Base-by-base conservation (phyloP, 2,113 vertebrate species). In the Phyllopteryx taeniolatus region DNA sequence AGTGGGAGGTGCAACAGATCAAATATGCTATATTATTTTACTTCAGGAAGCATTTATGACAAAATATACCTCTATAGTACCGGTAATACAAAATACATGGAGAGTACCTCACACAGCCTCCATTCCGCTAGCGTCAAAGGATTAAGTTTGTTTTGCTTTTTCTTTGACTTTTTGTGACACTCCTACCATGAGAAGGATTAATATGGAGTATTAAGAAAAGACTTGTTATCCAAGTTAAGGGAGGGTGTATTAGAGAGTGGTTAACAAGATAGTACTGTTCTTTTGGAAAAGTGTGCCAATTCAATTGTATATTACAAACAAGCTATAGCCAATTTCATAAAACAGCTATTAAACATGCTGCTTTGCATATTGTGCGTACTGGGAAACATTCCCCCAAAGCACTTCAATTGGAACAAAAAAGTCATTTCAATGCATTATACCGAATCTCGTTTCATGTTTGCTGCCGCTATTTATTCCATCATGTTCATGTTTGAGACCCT, bases 401-500 rank as follows among this genome's bases (percentile, higher is more conserved):
- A 13, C 67, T 35, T 54, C 9, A 35, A 66, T n/a, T n/a, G 39
- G 63, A 66, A 31, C 59, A 61, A 39, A 39, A 9, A 61, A 68
- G 31, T 39, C 0, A n/a, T 69, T 35, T 69, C 68, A 69, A 4
- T n/a, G 31, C 33, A 69, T 54, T 14, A 56, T 22, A 57, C 35
- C 10, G 11, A 66, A 66, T 54, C 53, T 31, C 27, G 31, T 57
- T 43, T 73, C 78, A 76, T 78, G 51, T 57, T 53, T 64, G 43
- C 76, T 70, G 46, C 51, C 4, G 64, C 20, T 57, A 61, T 63
- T 71, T 53, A 56, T 59, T 74, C 71, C 35, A 68, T 53, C 60
- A 49, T 73, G 63, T 80, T 71, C 31, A 57, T 43, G 68, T 63
- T 53, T 65, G 22, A 64, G 27, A 72, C n/a, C 62, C 57, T 67